These are phyloP conservation scores for Gymnoscelis rufifasciata DNA, from an alignment of 2,888 invertebrate genomes.

Conservation along the genomic window DNA sequence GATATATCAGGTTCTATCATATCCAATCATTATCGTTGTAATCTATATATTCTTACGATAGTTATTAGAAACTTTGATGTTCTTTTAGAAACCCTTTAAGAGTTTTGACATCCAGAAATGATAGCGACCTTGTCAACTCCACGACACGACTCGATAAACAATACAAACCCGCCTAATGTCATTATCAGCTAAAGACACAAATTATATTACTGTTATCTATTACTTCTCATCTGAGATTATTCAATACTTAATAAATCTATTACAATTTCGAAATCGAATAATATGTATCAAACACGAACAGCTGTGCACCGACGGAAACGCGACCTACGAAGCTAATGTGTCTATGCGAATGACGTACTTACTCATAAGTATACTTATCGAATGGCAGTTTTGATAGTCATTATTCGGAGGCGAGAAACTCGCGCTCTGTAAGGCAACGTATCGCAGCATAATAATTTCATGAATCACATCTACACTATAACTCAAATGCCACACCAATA, in stretches of 20 bases:
- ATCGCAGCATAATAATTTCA: constrained; percentile 47
- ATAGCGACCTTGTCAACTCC: no score
- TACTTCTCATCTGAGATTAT: constrained; percentile 73
- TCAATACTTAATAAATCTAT: constrained; percentile 74
- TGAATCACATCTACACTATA: constrained; percentile 41
- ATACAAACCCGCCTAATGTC: constrained; percentile 38
- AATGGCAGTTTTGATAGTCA: constrained; percentile 76
- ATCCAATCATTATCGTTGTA: no score
- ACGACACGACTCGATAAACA: not conserved
- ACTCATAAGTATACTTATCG: constrained; percentile 73
- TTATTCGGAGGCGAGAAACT: constrained; percentile 39
- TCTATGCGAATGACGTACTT: constrained; percentile 62
- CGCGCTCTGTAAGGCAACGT: constrained; percentile 59
- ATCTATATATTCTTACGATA: no score
- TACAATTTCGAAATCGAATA: constrained; percentile 76
- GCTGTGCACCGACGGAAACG: constrained; percentile 72
- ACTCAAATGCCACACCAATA: constrained; percentile 32
- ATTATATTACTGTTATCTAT: constrained; percentile 75
- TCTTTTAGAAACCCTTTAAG: no score
- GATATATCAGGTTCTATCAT: no score
- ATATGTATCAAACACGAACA: constrained; percentile 75
- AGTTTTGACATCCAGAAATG: no score
- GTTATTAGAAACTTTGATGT: no score
- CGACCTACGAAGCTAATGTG: constrained; percentile 67
- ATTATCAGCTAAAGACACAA: constrained; percentile 77